phyloP scores from a whole-genome alignment of 2,797 vertebrate genomes.

The Ctenochaetus hawaiiensis region DNA sequence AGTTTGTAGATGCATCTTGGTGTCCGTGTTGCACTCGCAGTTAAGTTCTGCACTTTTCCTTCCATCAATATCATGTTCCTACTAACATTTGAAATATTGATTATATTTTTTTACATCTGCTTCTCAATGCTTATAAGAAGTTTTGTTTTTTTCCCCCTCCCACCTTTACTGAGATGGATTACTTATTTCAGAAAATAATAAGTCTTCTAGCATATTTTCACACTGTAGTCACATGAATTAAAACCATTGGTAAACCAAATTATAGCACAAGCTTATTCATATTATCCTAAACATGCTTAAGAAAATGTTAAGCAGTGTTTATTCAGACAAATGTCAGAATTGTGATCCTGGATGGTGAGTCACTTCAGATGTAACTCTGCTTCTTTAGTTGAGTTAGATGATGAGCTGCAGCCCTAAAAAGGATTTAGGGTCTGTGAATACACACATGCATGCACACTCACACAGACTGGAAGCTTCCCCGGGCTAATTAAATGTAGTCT shows the following conservation, averaged over 20 bases:
- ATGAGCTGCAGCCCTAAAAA: neutral
- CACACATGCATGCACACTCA: slow-evolving; percentile 20
- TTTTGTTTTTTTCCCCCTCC: too few species aligned
- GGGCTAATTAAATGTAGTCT: slow-evolving; percentile 40
- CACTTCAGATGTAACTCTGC: neutral
- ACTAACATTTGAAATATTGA: too few species aligned
- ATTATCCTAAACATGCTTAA: neutral
- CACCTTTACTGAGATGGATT: slow-evolving; percentile 7
- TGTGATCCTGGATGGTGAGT: neutral
- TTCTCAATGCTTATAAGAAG: too few species aligned
- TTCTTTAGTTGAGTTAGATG: neutral
- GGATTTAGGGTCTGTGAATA: neutral
- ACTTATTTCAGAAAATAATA: neutral
- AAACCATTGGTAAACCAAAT: neutral
- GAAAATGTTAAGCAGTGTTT: neutral
- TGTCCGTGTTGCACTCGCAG: too few species aligned
- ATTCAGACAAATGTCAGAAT: neutral
- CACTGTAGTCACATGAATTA: neutral
- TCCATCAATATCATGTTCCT: too few species aligned
- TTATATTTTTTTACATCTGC: too few species aligned
- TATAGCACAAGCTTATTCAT: too few species aligned
- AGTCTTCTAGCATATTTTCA: neutral
- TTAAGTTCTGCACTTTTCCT: too few species aligned
- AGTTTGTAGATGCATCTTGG: too few species aligned
- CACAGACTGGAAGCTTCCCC: slow-evolving; percentile 26